Percentiles rank a stretch among this genome's conserved stretches.
Conservation (phyloP, 2,888 invertebrate genomes). For the Cordilura impudica region DNA sequence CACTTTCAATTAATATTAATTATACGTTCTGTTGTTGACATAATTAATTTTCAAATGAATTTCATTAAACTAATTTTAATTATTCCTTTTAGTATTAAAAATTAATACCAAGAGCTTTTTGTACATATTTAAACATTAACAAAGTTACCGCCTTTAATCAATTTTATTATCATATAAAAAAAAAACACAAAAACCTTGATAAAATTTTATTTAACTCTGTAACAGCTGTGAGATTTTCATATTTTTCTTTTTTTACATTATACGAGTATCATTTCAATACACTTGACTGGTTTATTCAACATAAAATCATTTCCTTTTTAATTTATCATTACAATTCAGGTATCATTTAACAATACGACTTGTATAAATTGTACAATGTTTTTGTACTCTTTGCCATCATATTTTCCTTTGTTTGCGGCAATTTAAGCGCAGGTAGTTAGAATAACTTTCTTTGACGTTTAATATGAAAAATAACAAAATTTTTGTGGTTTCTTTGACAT, state of each 20-base stretch:
- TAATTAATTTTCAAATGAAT: too few relatives aligned
- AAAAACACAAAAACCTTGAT: conserved; percentile 29
- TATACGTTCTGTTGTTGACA: too few relatives aligned
- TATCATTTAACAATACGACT: conserved; percentile 13
- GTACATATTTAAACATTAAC: too few relatives aligned
- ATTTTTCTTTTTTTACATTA: background rate
- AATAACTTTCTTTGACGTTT: background rate
- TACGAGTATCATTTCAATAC: conserved; percentile 4
- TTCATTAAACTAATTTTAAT: too few relatives aligned
- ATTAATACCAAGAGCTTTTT: too few relatives aligned
- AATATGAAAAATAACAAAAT: background rate
- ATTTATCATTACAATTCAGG: conserved; percentile 8
- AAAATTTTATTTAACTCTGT: background rate
- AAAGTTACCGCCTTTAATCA: conserved; percentile 5
- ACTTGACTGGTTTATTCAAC: conserved; percentile 23
- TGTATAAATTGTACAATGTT: background rate
- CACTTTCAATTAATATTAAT: too few relatives aligned
- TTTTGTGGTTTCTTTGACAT: conserved; percentile 45
- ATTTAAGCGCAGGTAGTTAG: background rate
- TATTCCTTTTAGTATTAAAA: too few relatives aligned
- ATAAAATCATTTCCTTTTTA: conserved; percentile 19
- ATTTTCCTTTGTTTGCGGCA: background rate
- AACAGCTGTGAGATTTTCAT: background rate
- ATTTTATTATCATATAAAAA: background rate
- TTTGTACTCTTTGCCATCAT: too few relatives aligned